phyloP scores from a whole-genome alignment of 2,888 invertebrate genomes.

The Aspidiotus destructor region DNA sequence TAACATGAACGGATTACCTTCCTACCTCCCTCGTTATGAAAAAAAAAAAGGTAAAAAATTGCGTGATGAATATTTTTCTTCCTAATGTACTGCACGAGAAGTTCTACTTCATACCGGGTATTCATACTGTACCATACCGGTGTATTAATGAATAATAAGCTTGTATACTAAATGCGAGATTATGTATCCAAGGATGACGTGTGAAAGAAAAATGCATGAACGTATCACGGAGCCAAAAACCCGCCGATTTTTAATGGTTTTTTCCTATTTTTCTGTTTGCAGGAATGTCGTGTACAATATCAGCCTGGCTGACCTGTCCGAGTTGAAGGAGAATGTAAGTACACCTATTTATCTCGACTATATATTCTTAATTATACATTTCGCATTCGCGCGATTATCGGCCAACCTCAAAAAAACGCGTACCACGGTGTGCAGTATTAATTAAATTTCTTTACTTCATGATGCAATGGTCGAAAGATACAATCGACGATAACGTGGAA shows the following conservation, averaged over 20 bases:
- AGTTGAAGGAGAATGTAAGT: conserved; percentile 19
- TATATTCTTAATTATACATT: no score
- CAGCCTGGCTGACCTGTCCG: conserved; percentile 52
- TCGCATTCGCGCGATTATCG: no score
- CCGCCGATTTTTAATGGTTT: background rate
- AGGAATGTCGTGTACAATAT: conserved; percentile 87
- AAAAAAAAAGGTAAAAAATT: conserved; percentile 5
- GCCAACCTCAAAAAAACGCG: no score
- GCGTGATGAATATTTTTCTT: conserved; percentile 7
- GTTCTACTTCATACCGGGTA: background rate
- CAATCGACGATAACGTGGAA: no score
- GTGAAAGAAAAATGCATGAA: background rate
- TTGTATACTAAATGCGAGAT: background rate
- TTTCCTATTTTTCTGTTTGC: conserved; percentile 42
- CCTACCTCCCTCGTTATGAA: background rate
- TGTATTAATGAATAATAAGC: background rate
- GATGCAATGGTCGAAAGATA: no score
- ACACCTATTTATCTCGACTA: background rate
- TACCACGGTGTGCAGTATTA: no score
- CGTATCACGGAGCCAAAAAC: no score
- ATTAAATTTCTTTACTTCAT: no score
- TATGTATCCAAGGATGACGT: background rate
- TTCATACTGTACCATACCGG: no score
- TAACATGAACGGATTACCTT: background rate
- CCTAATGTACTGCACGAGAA: background rate